These are phyloP conservation scores for Elysia crispata DNA, from an alignment of 2,888 invertebrate genomes.

Conservation along the genomic window DNA sequence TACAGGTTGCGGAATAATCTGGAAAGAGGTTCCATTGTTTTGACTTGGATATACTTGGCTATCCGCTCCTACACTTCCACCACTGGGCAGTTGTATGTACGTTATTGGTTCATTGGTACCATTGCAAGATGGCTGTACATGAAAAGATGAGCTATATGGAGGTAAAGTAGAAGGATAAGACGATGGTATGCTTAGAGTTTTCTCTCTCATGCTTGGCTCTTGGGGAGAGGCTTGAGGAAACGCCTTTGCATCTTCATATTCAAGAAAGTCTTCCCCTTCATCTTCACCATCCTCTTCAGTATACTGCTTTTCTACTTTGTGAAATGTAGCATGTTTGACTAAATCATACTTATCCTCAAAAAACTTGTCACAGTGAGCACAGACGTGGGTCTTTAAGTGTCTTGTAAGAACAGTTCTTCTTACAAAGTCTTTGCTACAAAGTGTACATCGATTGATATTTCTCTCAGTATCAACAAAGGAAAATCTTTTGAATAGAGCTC, in stretches of 20 bases:
- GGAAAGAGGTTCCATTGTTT: conserved; percentile 3
- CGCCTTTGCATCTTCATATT: conserved; percentile 25
- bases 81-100: conserved; percentile 19
- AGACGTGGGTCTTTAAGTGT: conserved; percentile 49
- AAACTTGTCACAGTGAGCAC: conserved; percentile 43
- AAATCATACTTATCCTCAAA: conserved; percentile 45
- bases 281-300: conserved; percentile 24
- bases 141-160: conserved; percentile 12
- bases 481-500: conserved; percentile 44
- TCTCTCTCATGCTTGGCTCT: neutral
- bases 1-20: conserved; percentile 38
- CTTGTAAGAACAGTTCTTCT: conserved; percentile 44
- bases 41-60: neutral
- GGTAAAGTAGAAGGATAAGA: neutral
- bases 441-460: conserved; percentile 37
- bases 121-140: conserved; percentile 10
- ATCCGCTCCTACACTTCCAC: neutral
- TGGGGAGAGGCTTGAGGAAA: neutral
- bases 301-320: conserved; percentile 22
- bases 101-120: conserved; percentile 20
- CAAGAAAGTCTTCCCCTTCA: conserved; percentile 27
- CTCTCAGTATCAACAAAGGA: conserved; percentile 30
- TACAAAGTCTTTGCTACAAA: conserved; percentile 47
- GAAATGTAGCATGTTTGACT: conserved; percentile 30
- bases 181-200: conserved; percentile 17